Evolutionary conservation across 2,797 vertebrate genomes (phyloP), one percentile per base, ranked within the genome.

Genomic region (Trachurus trachurus): DNA sequence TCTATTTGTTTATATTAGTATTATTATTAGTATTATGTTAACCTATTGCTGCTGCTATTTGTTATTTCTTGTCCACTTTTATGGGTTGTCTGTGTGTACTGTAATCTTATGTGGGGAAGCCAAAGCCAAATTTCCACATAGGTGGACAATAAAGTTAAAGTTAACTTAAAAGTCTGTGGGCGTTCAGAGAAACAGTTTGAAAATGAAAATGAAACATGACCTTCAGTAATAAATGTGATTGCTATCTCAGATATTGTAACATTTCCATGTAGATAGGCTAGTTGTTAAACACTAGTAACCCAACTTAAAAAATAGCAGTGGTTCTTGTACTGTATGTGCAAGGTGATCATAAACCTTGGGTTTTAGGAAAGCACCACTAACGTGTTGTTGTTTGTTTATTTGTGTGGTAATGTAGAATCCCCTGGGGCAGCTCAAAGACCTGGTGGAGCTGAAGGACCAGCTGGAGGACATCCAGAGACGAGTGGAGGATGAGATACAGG

Each of bases 371-470:
- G 9, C 2, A 22, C 21, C 12, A 26, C n/a, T 39, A n/a, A 66
- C 26, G 6, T 26, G 11, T 39, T 52, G 52, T 66, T 7, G 4
- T 37, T 49, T 37, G 17, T 42, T 37, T 29, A 12, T 34, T 34
- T 53, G 3, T 81, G 16, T 62, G 1, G 31, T 34, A 34, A 34
- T 75, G 19, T 63, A 98, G 98, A 95, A 94, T 88, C 93, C 98
- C 47, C 79, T 95, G 53, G 89, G 90, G 21, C 96, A 97, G 85
- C 94, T 98, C 78, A 98, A 96, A 92, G 97, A 98, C 81, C 95
- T 99, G 68, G 95, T 96, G 17, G 96, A 96, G 90, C 95, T 99
- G 74, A 98, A 97, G 89, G 96, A 96, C 74, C 97, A 98, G 88
- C 92, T 98, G 82, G 96, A 98, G 82, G 95, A 88, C 72, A 96